These are phyloP conservation scores for Diabrotica undecimpunctata DNA, from an alignment of 1,140 invertebrate species.

Conservation along the genomic window DNA sequence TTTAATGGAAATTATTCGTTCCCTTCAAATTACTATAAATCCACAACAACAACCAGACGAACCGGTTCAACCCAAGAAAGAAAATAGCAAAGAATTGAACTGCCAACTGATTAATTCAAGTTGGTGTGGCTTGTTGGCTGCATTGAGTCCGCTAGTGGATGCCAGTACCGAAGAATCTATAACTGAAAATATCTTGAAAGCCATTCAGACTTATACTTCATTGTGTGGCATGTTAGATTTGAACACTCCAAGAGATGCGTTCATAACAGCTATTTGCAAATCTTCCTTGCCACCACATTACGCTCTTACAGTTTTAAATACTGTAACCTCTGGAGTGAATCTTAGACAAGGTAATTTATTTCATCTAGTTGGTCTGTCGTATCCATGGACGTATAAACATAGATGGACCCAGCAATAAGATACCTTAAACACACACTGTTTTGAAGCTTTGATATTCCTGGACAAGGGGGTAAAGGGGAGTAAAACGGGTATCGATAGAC, in stretches of 20 bases:
- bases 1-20: constrained; percentile 82
- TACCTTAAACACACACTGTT: too few species aligned
- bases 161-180: constrained; percentile 91
- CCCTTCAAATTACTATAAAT: constrained; percentile 67
- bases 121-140: constrained; percentile 91
- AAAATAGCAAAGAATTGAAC: constrained; percentile 58
- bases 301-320: constrained; percentile 80
- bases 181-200: constrained; percentile 85
- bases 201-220: constrained; percentile 82
- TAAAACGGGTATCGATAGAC: too few species aligned
- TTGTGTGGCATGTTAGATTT: constrained; percentile 73
- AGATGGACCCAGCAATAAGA: too few species aligned
- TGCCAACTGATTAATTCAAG: constrained; percentile 87
- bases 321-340: constrained; percentile 52
- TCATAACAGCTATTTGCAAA: constrained; percentile 91
- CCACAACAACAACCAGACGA: constrained; percentile 49
- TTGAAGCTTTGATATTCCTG: too few species aligned
- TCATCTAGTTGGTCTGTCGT: background rate
- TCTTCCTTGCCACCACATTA: constrained; percentile 94
- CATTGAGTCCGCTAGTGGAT: constrained; percentile 86
- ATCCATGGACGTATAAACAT: too few species aligned
- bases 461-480: too few species aligned
- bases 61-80: constrained; percentile 35
- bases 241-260: constrained; percentile 79
- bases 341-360: constrained; percentile 37